These are phyloP conservation scores for Prunella strophiata DNA, from an alignment of 2,797 vertebrate species.

Conservation along the genomic window DNA sequence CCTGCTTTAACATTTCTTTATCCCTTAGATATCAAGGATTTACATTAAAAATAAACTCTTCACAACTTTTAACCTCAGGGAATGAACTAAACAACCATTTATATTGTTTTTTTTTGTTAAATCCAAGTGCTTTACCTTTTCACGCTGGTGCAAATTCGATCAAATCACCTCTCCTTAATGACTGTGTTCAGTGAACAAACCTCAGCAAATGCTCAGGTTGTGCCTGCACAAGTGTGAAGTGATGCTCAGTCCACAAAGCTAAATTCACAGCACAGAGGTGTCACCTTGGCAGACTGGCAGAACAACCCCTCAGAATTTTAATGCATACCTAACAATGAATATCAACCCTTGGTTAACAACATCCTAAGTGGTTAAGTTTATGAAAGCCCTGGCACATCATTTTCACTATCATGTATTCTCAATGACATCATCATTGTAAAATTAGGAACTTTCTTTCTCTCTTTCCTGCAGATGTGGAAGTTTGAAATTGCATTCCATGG, in stretches of 20 bases:
- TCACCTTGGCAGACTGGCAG: not conserved
- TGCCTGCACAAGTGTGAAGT: rapidly evolving
- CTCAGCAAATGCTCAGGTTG: not conserved
- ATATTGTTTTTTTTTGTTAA: constrained; percentile 6
- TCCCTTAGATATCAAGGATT: constrained; percentile 46
- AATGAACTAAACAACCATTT: constrained; percentile 4
- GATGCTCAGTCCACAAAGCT: not conserved
- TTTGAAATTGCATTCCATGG: constrained; percentile 93
- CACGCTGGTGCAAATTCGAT: not conserved
- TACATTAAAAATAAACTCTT: constrained; percentile 66
- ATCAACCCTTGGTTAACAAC: not conserved
- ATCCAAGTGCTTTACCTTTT: not conserved
- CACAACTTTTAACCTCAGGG: constrained; percentile 30
- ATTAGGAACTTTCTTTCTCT: constrained; percentile 90
- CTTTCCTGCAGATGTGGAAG: constrained; percentile 95
- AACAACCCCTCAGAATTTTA: not conserved
- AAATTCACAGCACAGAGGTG: not conserved
- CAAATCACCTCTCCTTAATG: not conserved
- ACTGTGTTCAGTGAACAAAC: not conserved
- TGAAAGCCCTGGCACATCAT: constrained; percentile 79
- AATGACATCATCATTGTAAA: constrained; percentile 95
- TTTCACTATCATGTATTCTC: constrained; percentile 86
- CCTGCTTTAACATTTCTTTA: constrained; percentile 65
- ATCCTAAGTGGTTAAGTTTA: constrained; percentile 71
- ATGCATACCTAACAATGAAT: not conserved